Conservation (phyloP, 2,797 vertebrate genomes). For the Morus bassanus region DNA sequence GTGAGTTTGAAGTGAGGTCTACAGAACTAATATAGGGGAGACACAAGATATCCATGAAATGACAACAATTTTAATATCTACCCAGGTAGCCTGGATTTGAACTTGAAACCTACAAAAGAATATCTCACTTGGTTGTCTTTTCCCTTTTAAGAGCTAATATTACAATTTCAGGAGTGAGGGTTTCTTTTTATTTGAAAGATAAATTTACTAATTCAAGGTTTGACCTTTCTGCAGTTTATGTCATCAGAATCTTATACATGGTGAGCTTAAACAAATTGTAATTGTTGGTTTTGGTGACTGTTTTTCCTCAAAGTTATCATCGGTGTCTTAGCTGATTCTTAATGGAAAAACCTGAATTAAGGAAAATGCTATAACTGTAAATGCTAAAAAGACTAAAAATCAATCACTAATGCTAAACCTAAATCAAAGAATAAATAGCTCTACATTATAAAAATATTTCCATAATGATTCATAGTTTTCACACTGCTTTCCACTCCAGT, state of each 20-base stretch:
- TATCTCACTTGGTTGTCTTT: background rate
- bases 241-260: background rate
- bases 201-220: background rate
- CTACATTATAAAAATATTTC: background rate
- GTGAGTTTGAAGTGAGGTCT: background rate
- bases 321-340: background rate
- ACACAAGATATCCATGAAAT: background rate
- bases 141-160: background rate
- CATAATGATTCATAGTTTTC: background rate
- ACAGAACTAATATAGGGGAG: background rate
- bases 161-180: background rate
- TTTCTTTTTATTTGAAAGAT: background rate
- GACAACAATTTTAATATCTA: background rate
- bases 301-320: background rate
- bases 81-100: background rate
- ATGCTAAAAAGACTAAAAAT: background rate
- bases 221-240: background rate
- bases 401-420: background rate
- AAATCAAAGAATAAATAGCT: background rate
- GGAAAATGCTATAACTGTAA: background rate
- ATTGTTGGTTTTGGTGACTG: background rate
- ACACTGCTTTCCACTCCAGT: background rate
- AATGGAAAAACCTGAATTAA: background rate
- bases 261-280: background rate
- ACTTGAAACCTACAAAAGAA: background rate